Percentiles rank a stretch among this genome's conserved stretches.
Evolutionary conservation across 2,888 invertebrate species (phyloP).

Genomic region (Galerucella calmariensis): DNA sequence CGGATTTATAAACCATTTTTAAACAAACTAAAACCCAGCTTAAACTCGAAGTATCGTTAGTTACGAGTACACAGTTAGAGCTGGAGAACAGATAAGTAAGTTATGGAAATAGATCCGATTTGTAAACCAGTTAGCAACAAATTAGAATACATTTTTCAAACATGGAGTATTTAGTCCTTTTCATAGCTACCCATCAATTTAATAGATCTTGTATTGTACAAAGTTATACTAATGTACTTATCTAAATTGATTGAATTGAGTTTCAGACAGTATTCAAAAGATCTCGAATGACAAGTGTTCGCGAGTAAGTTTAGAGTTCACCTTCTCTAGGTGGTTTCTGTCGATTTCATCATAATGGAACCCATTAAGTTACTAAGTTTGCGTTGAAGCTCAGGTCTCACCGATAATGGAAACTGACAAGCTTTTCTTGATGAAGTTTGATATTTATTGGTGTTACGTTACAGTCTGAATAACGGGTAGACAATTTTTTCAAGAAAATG

Average conservation of each 20-base stretch:
- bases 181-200: not conserved
- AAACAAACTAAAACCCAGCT: too few species aligned
- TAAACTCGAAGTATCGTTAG: too few species aligned
- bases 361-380: not conserved
- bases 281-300: not conserved
- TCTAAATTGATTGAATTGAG: not conserved
- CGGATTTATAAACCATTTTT: too few species aligned
- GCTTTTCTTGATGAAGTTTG: not conserved
- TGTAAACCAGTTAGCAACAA: too few species aligned
- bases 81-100: too few species aligned
- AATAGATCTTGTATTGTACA: not conserved
- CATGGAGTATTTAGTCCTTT: too few species aligned
- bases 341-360: not conserved
- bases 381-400: not conserved
- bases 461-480: not conserved
- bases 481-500: not conserved
- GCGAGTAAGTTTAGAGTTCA: not conserved
- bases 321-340: not conserved
- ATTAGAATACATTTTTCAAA: too few species aligned
- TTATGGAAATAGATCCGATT: too few species aligned
- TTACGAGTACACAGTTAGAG: too few species aligned
- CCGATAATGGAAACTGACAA: not conserved
- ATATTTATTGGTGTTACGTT: not conserved
- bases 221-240: not conserved
- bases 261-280: not conserved